A percentile compares a stretch with the other conserved stretches of the same genome.
Conservation (phyloP, 1,140 invertebrate genomes). For the Drepana arcuata region DNA sequence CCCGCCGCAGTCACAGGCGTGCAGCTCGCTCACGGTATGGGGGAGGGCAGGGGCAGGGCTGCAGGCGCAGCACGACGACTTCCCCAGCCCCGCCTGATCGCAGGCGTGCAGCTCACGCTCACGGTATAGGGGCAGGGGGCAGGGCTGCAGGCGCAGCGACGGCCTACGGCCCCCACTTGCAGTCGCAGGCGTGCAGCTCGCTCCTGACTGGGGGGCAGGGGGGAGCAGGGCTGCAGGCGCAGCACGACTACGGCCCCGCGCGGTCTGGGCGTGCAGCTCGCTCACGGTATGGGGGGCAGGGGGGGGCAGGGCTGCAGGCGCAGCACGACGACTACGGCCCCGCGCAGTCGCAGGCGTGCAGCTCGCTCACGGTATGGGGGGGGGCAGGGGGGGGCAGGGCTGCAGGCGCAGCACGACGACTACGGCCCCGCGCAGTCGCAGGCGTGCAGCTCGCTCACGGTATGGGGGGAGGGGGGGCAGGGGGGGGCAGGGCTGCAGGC, state of each 20-base stretch:
- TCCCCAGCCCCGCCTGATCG: constrained; percentile 34
- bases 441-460: constrained; percentile 22
- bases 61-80: constrained; percentile 38
- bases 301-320: constrained; percentile 47
- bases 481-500: constrained; percentile 47
- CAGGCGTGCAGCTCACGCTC: constrained; percentile 19
- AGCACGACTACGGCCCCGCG: no score
- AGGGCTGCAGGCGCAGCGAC: constrained; percentile 43
- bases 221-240: no score
- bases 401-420: constrained; percentile 41
- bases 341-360: constrained; percentile 19
- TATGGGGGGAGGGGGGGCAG: constrained; percentile 31
- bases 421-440: constrained; percentile 31
- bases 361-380: constrained; percentile 27
- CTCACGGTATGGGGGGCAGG: constrained; percentile 30
- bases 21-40: no score
- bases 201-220: no score
- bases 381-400: constrained; percentile 40
- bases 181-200: no score
- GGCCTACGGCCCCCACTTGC: constrained; percentile 43
- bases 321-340: constrained; percentile 42
- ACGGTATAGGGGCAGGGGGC: constrained; percentile 38
- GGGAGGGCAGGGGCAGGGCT: constrained; percentile 49
- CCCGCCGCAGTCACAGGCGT: no score
- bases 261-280: constrained; percentile 15